Evolutionary conservation across 1,140 invertebrate genomes (phyloP).

Genomic region (Megalopta genalis): DNA sequence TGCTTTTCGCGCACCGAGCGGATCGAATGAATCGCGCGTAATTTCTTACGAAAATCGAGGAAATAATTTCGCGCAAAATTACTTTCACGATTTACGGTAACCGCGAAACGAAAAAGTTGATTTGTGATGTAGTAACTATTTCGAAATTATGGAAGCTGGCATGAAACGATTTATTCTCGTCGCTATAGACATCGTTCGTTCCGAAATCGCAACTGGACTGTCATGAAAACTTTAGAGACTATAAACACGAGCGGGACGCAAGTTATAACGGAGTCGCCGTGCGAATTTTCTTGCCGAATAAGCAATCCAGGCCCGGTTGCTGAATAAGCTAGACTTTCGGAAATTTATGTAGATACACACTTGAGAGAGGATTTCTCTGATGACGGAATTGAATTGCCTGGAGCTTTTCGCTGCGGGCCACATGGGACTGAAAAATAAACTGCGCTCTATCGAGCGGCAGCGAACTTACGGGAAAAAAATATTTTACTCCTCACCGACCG

Average conservation of each 20-base stretch:
- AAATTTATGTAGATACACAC: constrained; percentile 32
- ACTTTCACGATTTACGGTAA: no score
- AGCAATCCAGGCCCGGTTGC: constrained; percentile 15
- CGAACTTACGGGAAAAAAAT: not conserved
- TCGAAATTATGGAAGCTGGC: no score
- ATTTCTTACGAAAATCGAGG: no score
- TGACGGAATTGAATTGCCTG: not conserved
- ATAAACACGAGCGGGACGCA: constrained; percentile 8
- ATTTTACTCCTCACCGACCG: not conserved
- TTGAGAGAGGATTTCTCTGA: constrained; percentile 20
- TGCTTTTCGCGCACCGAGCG: no score
- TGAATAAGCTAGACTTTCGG: constrained; percentile 44
- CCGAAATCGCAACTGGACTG: not conserved
- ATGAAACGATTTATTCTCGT: not conserved
- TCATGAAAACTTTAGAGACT: not conserved
- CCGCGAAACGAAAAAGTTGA: no score
- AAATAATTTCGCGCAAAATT: no score
- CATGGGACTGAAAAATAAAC: not conserved
- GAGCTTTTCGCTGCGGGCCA: not conserved
- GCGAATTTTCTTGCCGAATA: constrained; percentile 50
- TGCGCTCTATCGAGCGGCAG: not conserved
- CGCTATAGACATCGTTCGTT: not conserved
- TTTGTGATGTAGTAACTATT: no score
- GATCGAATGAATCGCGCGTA: no score
- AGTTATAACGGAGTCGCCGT: constrained; percentile 3